A percentile compares a stretch with the other conserved stretches of the same genome.
phyloP scores from a whole-genome alignment of 2,113 vertebrate genomes.

The Carettochelys insculpta region DNA sequence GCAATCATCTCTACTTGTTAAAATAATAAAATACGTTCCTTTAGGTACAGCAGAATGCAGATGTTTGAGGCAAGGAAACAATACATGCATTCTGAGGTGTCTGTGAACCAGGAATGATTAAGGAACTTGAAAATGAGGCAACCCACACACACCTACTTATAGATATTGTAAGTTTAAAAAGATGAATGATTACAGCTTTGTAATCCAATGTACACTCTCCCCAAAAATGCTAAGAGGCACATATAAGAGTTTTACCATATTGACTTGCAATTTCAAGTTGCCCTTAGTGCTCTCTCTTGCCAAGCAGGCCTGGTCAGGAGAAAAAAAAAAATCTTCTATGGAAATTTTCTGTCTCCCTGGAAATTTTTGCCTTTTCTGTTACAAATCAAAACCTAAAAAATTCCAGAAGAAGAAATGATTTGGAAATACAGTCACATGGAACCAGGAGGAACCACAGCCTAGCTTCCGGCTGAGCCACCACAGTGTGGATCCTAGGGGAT shows the following conservation, averaged over 20 bases:
- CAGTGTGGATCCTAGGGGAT: not conserved
- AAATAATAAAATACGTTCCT: not conserved
- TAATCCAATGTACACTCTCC: not conserved
- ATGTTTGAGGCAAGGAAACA: not conserved
- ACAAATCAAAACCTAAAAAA: not conserved
- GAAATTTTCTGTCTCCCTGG: not conserved
- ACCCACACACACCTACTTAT: not conserved
- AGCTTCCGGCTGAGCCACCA: not conserved
- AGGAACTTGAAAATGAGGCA: not conserved
- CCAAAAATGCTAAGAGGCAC: not conserved
- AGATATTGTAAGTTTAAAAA: not conserved
- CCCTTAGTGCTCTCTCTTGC: not conserved
- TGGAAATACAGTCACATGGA: not conserved
- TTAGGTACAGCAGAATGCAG: not conserved
- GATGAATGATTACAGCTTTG: not conserved
- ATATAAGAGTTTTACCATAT: not conserved
- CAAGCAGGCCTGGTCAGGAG: not conserved
- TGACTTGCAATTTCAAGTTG: not conserved
- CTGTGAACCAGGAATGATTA: not conserved
- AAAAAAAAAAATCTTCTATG: not conserved
- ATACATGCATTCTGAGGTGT: fast-evolving
- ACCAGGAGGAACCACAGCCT: not conserved
- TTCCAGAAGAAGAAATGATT: not conserved
- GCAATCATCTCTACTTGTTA: not conserved
- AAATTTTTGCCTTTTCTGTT: not conserved